These are phyloP conservation scores for Sisyra nigra DNA, from an alignment of 2,888 invertebrate genomes.

Conservation along the genomic window DNA sequence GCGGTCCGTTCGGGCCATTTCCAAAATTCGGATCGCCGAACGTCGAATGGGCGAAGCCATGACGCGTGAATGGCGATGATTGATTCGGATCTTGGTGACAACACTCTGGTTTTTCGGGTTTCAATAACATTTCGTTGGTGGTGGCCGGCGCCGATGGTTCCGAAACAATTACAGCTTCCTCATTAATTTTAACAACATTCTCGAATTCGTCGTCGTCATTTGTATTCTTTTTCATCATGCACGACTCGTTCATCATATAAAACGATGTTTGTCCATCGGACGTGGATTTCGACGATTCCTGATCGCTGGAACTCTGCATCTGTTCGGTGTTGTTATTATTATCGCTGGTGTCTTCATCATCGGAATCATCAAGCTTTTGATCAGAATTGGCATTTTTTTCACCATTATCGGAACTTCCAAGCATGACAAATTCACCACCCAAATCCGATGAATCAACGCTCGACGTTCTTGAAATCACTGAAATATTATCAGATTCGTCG, in stretches of 20 bases:
- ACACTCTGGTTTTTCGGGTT: too few species aligned
- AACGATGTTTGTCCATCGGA: not conserved
- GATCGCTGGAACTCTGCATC: not conserved
- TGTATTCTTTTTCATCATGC: not conserved
- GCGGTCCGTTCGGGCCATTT: not conserved
- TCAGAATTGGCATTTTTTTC: conserved; percentile 5
- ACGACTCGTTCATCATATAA: not conserved
- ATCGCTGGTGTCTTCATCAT: conserved; percentile 10
- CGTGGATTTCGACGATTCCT: not conserved
- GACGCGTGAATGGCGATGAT: too few species aligned
- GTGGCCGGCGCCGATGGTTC: conserved; percentile 4
- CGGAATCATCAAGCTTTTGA: conserved; percentile 4
- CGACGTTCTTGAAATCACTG: conserved; percentile 18
- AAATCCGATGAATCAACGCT: conserved; percentile 16
- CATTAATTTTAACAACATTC: conserved; percentile 5
- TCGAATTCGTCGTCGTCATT: not conserved
- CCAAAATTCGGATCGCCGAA: conserved; percentile 4
- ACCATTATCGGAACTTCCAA: conserved; percentile 17
- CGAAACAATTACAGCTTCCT: conserved; percentile 10
- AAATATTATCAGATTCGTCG: conserved; percentile 22
- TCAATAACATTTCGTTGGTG: not conserved
- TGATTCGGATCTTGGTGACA: too few species aligned
- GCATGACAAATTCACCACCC: conserved; percentile 21
- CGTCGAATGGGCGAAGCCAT: not conserved
- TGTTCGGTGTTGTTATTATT: conserved; percentile 11